Evolutionary conservation across 1,140 invertebrate species (phyloP).

Genomic region (Drosophila yakuba): DNA sequence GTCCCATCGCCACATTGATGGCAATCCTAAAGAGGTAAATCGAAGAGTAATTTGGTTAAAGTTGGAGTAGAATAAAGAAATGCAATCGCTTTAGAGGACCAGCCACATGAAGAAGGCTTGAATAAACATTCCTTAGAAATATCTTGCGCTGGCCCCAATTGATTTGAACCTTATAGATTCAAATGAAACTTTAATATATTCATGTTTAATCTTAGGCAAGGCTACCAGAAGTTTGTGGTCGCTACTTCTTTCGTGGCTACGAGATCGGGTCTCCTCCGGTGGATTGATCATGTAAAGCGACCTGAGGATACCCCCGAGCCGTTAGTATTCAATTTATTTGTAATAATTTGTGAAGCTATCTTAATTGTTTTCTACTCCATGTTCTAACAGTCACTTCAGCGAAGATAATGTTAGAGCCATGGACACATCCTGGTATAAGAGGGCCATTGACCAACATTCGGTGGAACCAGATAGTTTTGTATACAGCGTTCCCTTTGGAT

Average conservation of each 20-base stretch:
- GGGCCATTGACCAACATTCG: slow-evolving; percentile 95
- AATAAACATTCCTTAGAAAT: slow-evolving; percentile 17
- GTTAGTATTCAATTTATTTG: slow-evolving; percentile 84
- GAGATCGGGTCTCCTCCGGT: slow-evolving; percentile 93
- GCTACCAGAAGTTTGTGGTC: slow-evolving; percentile 93
- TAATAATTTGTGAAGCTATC: background rate
- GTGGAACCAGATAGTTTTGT: slow-evolving; percentile 95
- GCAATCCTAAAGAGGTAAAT: slow-evolving; percentile 93
- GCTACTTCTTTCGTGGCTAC: slow-evolving; percentile 94
- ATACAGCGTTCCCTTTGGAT: slow-evolving; percentile 95
- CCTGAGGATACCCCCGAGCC: slow-evolving; percentile 87
- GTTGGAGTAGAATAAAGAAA: slow-evolving; percentile 50
- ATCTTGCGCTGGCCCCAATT: slow-evolving; percentile 8
- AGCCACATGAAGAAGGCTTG: slow-evolving; percentile 40
- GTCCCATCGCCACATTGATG: slow-evolving; percentile 94
- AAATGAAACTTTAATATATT: slow-evolving; percentile 25
- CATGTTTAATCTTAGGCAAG: slow-evolving; percentile 88
- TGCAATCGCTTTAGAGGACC: slow-evolving; percentile 54
- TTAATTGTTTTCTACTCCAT: background rate
- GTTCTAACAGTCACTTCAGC: slow-evolving; percentile 90
- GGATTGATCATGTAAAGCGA: slow-evolving; percentile 89
- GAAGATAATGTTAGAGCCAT: slow-evolving; percentile 92
- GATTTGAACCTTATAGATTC: background rate
- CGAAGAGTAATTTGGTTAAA: slow-evolving; percentile 33
- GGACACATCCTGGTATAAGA: slow-evolving; percentile 96